phyloP scores from a whole-genome alignment of 2,113 vertebrate species.

The Willisornis vidua region DNA sequence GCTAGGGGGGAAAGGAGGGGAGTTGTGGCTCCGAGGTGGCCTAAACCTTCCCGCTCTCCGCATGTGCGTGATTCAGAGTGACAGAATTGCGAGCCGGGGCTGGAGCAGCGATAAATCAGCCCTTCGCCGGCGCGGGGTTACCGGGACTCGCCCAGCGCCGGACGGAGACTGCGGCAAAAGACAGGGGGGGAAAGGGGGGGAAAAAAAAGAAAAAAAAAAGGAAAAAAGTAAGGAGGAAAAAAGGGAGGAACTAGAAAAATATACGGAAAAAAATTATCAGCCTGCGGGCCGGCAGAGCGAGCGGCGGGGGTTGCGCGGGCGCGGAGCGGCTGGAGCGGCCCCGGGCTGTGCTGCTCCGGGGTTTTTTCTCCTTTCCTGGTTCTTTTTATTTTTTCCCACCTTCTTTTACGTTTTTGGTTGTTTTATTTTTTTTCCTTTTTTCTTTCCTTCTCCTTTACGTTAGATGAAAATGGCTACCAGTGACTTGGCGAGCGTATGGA shows the following conservation, averaged over 20 bases:
- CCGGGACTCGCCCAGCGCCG: not conserved
- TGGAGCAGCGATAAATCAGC: conserved; percentile 33
- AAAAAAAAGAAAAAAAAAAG: no score
- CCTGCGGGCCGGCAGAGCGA: not conserved
- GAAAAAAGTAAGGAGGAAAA: no score
- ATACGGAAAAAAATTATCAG: not conserved
- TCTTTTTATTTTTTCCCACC: not conserved
- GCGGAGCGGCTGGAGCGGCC: not conserved
- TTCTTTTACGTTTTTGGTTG: not conserved
- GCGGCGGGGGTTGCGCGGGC: not conserved
- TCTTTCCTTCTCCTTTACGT: not conserved
- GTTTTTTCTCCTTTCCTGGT: not conserved
- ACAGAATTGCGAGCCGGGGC: not conserved
- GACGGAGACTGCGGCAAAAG: not conserved
- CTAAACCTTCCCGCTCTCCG: not conserved
- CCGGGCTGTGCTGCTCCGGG: not conserved
- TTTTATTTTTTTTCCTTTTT: not conserved
- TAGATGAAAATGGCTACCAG: conserved; percentile 53
- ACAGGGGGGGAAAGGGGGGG: not conserved
- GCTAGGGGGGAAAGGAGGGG: no score
- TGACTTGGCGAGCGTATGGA: not conserved
- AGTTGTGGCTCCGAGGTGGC: not conserved
- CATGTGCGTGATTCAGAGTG: conserved; percentile 1
- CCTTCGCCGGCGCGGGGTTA: not conserved
- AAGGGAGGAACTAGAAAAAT: not conserved